Percentiles rank a stretch among this genome's conserved stretches.
These are phyloP conservation scores for Drosophila lacicola DNA, from an alignment of 2,888 invertebrate genomes.

Conservation along the genomic window DNA sequence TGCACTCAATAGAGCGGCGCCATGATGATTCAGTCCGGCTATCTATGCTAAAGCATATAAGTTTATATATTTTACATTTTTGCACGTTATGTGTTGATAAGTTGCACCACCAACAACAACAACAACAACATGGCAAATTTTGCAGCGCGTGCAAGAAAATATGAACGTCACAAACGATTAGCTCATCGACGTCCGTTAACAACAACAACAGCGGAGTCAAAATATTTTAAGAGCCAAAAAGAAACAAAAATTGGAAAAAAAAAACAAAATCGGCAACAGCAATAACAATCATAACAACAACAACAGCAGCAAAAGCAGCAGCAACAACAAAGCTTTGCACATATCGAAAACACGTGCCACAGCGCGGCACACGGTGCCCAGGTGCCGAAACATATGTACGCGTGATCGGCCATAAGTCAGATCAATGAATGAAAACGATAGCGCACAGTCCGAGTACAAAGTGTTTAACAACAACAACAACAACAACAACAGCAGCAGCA, in stretches of 20 bases:
- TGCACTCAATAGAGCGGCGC: slow-evolving; percentile 30
- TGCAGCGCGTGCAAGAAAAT: slow-evolving; percentile 72
- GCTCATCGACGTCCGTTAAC: slow-evolving; percentile 62
- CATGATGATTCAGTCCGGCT: slow-evolving; percentile 45
- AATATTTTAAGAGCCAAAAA: slow-evolving; percentile 52
- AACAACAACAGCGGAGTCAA: slow-evolving; percentile 44
- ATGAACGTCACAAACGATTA: slow-evolving; percentile 69
- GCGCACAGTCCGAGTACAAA: slow-evolving; percentile 51
- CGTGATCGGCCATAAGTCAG: slow-evolving; percentile 75
- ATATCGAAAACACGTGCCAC: slow-evolving; percentile 66
- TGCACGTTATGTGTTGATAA: slow-evolving; percentile 63
- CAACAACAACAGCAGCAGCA: slow-evolving; percentile 11
- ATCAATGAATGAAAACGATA: slow-evolving; percentile 76
- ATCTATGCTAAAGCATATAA: slow-evolving; percentile 18
- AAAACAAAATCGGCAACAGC: slow-evolving; percentile 39
- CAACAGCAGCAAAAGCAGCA: neutral
- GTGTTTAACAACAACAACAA: slow-evolving; percentile 30
- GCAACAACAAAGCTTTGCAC: slow-evolving; percentile 32
- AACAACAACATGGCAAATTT: slow-evolving; percentile 32
- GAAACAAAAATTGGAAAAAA: slow-evolving; percentile 20
- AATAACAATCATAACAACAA: slow-evolving; percentile 8
- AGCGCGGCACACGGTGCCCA: slow-evolving; percentile 45
- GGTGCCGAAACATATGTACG: slow-evolving; percentile 70
- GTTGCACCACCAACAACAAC: slow-evolving; percentile 28
- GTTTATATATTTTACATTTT: slow-evolving; percentile 56